These are phyloP conservation scores for Pseudorasbora parva DNA, from an alignment of 2,113 vertebrate species.

Conservation along the genomic window DNA sequence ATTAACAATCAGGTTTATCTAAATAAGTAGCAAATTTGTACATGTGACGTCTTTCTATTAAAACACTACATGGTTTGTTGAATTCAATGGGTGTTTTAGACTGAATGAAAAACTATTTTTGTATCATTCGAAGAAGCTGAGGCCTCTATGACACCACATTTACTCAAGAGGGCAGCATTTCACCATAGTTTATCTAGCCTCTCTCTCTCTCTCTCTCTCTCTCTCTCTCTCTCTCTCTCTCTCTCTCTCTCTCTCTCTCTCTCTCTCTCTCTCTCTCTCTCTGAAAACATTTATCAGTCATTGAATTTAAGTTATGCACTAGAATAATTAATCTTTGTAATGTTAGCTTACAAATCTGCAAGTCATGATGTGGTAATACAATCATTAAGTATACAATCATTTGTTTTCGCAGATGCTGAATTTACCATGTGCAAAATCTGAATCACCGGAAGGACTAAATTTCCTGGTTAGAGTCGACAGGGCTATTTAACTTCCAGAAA, in stretches of 20 bases:
- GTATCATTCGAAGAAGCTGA: not conserved
- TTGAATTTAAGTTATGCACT: not conserved
- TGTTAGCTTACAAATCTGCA: not conserved
- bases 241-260: not conserved
- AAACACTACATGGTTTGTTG: not conserved
- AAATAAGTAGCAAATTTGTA: not conserved
- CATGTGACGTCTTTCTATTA: not conserved
- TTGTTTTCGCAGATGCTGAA: slow-evolving; percentile 23
- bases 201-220: not conserved
- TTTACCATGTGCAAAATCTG: slow-evolving; percentile 13
- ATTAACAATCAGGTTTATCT: not conserved
- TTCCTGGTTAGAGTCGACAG: slow-evolving; percentile 46
- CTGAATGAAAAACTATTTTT: not conserved
- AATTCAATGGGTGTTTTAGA: not conserved
- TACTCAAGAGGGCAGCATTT: slow-evolving; percentile 47
- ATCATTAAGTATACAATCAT: not conserved
- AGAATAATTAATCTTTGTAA: not conserved
- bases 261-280: not conserved
- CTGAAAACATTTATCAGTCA: not conserved
- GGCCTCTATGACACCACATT: not conserved
- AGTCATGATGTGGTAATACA: not conserved
- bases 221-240: not conserved
- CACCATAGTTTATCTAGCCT: not conserved
- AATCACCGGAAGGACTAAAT: slow-evolving; percentile 55
- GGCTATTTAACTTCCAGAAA: slow-evolving; percentile 51